phyloP scores from a whole-genome alignment of 1,140 invertebrate genomes.

The Ruditapes philippinarum region DNA sequence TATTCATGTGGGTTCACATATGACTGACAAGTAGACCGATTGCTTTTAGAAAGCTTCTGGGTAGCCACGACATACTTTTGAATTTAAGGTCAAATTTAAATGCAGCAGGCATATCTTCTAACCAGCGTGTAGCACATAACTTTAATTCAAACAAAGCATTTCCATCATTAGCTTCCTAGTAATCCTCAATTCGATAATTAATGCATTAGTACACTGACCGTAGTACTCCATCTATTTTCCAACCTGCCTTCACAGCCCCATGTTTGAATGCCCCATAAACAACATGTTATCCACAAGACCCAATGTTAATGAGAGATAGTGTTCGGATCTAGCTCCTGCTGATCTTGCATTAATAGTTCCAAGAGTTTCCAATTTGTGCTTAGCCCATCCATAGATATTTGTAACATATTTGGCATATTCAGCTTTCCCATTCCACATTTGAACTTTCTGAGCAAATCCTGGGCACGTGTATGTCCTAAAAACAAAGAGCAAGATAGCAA shows the following conservation, averaged over 20 bases:
- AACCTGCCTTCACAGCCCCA: slow-evolving; percentile 33
- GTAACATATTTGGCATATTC: slow-evolving; percentile 45
- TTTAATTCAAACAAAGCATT: slow-evolving; percentile 34
- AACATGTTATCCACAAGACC: slow-evolving; percentile 51
- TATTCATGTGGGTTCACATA: slow-evolving; percentile 15
- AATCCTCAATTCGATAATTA: slow-evolving; percentile 88
- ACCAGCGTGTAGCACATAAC: slow-evolving; percentile 45
- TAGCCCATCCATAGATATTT: slow-evolving; percentile 73
- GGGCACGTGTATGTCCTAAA: slow-evolving; percentile 63
- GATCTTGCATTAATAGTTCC: slow-evolving; percentile 57
- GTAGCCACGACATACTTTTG: slow-evolving; percentile 8
- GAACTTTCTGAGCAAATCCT: slow-evolving; percentile 66
- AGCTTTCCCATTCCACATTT: slow-evolving; percentile 48
- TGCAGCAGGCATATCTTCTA: slow-evolving; percentile 44
- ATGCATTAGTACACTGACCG: slow-evolving; percentile 40
- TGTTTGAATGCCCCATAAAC: slow-evolving; percentile 56
- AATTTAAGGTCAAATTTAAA: slow-evolving; percentile 41
- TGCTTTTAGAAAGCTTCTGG: slow-evolving; percentile 33
- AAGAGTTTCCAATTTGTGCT: slow-evolving; percentile 73
- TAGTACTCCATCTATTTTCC: slow-evolving; percentile 54
- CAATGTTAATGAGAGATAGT: slow-evolving; percentile 52
- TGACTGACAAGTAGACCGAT: slow-evolving; percentile 46
- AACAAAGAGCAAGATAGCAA: slow-evolving; percentile 67
- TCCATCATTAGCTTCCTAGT: slow-evolving; percentile 87
- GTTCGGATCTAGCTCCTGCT: slow-evolving; percentile 47